A percentile compares a stretch with the other conserved stretches of the same genome.
These are phyloP conservation scores for Uria aalge DNA, from an alignment of 2,113 vertebrate genomes.

Conservation along the genomic window DNA sequence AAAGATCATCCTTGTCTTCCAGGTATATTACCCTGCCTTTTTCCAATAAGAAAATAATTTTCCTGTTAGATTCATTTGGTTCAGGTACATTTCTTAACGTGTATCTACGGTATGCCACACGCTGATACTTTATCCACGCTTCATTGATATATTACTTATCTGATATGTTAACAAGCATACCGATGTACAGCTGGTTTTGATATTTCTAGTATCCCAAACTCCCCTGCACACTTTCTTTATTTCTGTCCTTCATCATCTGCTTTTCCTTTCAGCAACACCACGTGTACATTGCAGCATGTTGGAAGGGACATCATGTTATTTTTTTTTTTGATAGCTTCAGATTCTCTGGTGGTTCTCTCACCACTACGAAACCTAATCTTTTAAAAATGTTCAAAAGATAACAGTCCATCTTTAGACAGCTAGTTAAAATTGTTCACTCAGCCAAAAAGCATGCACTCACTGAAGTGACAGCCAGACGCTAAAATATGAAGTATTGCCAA, in stretches of 20 bases:
- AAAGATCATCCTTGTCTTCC: not conserved
- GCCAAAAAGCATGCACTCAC: not conserved
- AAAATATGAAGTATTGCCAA: not conserved
- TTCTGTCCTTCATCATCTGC: not conserved
- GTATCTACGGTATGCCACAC: not conserved
- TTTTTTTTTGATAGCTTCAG: not conserved
- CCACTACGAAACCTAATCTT: not conserved
- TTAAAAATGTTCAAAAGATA: not conserved
- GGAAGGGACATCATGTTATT: not conserved
- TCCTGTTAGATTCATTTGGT: not conserved
- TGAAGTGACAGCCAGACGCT: not conserved
- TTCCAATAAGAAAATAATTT: not conserved
- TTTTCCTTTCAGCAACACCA: not conserved
- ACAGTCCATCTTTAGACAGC: not conserved
- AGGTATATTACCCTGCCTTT: not conserved
- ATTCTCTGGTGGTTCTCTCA: not conserved
- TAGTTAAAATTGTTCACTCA: conserved; percentile 21
- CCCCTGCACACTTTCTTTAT: not conserved
- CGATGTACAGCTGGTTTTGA: not conserved
- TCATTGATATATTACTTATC: not conserved
- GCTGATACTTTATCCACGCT: not conserved
- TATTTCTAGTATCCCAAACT: not conserved
- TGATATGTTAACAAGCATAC: not conserved
- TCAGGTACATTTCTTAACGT: not conserved
- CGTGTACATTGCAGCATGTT: not conserved